Conservation (phyloP, 1,140 invertebrate genomes). For the Drosophila ficusphila region DNA sequence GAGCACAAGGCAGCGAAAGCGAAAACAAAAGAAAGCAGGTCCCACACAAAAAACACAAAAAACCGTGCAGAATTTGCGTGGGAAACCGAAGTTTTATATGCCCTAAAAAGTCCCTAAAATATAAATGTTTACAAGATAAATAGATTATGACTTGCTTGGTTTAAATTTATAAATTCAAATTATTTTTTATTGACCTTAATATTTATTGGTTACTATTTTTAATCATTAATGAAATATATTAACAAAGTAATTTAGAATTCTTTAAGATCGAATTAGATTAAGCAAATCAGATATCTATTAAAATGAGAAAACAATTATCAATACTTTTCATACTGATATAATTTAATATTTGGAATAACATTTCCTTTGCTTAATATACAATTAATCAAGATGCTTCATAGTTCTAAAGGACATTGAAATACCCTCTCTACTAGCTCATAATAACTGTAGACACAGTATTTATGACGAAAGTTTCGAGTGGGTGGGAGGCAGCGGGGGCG, state of each 20-base stretch:
- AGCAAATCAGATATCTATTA: too few species aligned
- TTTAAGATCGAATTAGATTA: too few species aligned
- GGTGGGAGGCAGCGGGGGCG: conserved; percentile 2
- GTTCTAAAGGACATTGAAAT: background rate
- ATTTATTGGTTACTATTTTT: too few species aligned
- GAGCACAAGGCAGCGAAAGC: conserved; percentile 29
- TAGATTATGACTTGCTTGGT: too few species aligned
- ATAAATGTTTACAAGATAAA: too few species aligned
- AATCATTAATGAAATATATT: too few species aligned
- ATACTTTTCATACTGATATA: background rate
- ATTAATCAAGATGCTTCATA: too few species aligned
- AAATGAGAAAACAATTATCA: too few species aligned
- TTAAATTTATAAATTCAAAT: too few species aligned
- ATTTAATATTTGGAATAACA: background rate
- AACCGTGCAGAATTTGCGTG: background rate
- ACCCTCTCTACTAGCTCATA: conserved; percentile 1
- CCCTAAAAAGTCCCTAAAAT: background rate
- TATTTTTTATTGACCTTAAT: too few species aligned
- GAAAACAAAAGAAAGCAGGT: conserved; percentile 39
- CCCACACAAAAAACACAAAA: conserved; percentile 14
- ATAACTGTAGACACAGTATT: conserved; percentile 41
- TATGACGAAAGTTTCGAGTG: conserved; percentile 72
- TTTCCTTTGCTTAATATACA: too few species aligned
- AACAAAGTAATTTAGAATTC: too few species aligned
- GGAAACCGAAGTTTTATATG: background rate